Evolutionary conservation across 2,113 vertebrate genomes (phyloP).

Genomic region (Arvicanthis niloticus): DNA sequence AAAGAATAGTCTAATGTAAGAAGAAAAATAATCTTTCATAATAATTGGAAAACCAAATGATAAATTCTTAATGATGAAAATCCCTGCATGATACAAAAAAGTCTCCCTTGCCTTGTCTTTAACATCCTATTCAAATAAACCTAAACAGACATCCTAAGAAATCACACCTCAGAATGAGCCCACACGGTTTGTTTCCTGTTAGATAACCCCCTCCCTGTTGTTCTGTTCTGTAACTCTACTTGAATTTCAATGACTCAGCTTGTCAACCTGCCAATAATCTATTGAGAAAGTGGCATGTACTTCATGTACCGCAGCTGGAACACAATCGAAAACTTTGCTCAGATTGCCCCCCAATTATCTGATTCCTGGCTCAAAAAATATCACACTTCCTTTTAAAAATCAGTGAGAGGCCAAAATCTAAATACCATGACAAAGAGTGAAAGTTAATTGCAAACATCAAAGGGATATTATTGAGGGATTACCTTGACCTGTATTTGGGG

Average conservation of each 20-base stretch:
- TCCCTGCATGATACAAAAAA: slow-evolving; percentile 67
- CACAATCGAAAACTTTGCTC: slow-evolving; percentile 37
- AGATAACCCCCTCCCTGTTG: not conserved
- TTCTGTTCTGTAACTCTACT: slow-evolving; percentile 60
- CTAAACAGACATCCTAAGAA: slow-evolving; percentile 58
- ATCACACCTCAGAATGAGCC: slow-evolving; percentile 74
- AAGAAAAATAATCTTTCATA: slow-evolving; percentile 32
- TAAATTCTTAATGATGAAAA: slow-evolving; percentile 51
- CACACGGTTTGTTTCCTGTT: slow-evolving; percentile 71
- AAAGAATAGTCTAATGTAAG: slow-evolving; percentile 46
- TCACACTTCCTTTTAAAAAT: slow-evolving; percentile 1
- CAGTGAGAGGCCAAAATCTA: not conserved
- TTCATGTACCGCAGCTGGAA: slow-evolving; percentile 67
- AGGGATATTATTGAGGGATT: not conserved
- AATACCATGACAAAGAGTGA: slow-evolving; percentile 8
- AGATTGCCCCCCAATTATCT: not conserved
- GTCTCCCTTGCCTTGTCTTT: slow-evolving; percentile 67
- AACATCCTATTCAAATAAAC: slow-evolving; percentile 75
- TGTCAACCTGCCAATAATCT: slow-evolving; percentile 65
- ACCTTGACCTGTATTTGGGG: not conserved
- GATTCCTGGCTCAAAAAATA: slow-evolving; percentile 22
- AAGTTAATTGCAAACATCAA: slow-evolving; percentile 52
- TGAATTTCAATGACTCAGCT: slow-evolving; percentile 76
- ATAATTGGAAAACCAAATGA: slow-evolving; percentile 70
- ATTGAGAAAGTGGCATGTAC: slow-evolving; percentile 50